Evolutionary conservation across 2,888 invertebrate species (phyloP).

Genomic region (Drosophila suboccidentalis): DNA sequence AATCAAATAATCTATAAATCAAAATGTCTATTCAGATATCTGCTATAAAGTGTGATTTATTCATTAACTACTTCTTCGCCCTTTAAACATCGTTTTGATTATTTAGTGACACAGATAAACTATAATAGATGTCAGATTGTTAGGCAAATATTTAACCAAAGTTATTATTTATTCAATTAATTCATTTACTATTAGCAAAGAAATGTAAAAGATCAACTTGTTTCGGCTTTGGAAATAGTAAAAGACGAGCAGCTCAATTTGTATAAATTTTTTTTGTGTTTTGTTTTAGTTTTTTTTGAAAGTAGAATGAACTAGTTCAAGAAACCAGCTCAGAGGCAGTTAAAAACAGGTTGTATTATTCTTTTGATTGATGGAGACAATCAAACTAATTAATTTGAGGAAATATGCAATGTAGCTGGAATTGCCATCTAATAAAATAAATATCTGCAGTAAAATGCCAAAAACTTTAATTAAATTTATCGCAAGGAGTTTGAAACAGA

Average conservation of each 20-base stretch:
- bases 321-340: slow-evolving; percentile 49
- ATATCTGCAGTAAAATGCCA: slow-evolving; percentile 3
- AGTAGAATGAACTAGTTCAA: slow-evolving; percentile 60
- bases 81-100: background rate
- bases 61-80: background rate
- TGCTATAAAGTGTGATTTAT: background rate
- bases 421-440: slow-evolving; percentile 9
- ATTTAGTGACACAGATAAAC: background rate
- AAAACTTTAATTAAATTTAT: background rate
- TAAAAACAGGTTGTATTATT: slow-evolving; percentile 45
- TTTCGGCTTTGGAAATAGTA: background rate
- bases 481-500: background rate
- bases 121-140: background rate
- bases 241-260: slow-evolving; percentile 22
- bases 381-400: slow-evolving; percentile 47
- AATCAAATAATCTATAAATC: too few relatives aligned
- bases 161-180: slow-evolving; percentile 14
- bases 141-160: slow-evolving; percentile 3
- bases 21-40: too few relatives aligned
- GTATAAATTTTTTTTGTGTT: background rate
- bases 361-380: slow-evolving; percentile 59
- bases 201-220: slow-evolving; percentile 1
- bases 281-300: slow-evolving; percentile 32
- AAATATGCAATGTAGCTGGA: slow-evolving; percentile 28
- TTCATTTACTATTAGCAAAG: slow-evolving; percentile 16